Evolutionary conservation across 2,888 invertebrate species (phyloP).

Genomic region (Tenthredo distinguenda): DNA sequence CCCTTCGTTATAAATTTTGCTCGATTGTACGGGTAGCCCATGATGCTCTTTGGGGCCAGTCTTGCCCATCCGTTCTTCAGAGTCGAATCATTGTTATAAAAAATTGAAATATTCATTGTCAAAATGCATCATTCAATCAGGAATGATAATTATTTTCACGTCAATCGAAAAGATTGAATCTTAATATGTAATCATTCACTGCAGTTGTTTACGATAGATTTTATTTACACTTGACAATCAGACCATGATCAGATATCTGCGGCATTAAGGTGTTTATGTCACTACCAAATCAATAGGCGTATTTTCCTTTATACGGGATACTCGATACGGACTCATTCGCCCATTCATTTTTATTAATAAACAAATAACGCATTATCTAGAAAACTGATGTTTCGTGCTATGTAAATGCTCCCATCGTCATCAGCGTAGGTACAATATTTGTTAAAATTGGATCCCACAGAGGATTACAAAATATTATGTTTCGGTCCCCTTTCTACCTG

Average conservation of each 20-base stretch:
- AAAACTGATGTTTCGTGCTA: neutral
- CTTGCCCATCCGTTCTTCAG: too few relatives aligned
- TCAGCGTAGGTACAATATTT: neutral
- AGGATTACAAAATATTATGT: neutral
- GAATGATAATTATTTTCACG: neutral
- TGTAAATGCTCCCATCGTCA: neutral
- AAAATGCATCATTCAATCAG: neutral
- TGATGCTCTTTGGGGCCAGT: too few relatives aligned
- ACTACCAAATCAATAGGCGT: neutral
- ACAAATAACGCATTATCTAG: neutral
- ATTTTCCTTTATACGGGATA: neutral
- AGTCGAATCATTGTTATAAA: neutral
- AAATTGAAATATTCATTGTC: neutral
- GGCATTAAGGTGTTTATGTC: neutral
- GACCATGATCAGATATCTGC: neutral
- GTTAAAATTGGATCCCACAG: neutral
- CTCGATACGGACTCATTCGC: neutral
- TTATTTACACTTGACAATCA: neutral
- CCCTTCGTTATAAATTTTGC: too few relatives aligned
- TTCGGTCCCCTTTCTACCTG: neutral
- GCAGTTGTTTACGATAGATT: neutral
- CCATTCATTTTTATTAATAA: neutral
- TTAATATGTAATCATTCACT: neutral
- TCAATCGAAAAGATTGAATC: neutral
- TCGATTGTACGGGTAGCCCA: too few relatives aligned